A percentile compares a stretch with the other conserved stretches of the same genome.
phyloP scores from a whole-genome alignment of 2,797 vertebrate genomes.

The Acipenser oxyrinchus region DNA sequence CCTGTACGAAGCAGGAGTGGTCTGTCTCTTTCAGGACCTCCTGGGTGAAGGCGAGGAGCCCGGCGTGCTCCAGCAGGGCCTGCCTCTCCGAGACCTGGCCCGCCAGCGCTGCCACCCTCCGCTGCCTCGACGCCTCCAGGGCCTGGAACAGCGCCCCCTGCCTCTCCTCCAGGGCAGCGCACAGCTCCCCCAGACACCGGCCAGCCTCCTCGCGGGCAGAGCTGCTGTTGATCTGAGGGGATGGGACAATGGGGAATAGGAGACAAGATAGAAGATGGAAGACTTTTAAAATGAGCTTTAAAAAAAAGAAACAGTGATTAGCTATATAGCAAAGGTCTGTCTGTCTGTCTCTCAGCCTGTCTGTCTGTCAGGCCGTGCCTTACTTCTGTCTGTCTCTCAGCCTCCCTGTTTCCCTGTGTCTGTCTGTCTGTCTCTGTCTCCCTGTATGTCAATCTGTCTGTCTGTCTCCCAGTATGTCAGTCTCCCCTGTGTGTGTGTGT shows the following conservation, averaged over 20 bases:
- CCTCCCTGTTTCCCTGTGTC: too few relatives aligned
- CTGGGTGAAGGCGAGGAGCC: conserved; percentile 82
- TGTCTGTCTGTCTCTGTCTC: too few relatives aligned
- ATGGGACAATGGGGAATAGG: background rate
- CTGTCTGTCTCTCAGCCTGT: too few relatives aligned
- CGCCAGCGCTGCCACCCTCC: conserved; percentile 62
- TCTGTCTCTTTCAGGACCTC: conserved; percentile 92
- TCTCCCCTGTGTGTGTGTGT: too few relatives aligned
- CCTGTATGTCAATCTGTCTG: too few relatives aligned
- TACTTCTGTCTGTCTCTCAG: too few relatives aligned
- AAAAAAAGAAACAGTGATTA: too few relatives aligned
- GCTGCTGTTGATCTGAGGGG: conserved; percentile 67
- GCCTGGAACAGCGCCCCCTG: conserved; percentile 62
- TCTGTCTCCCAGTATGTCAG: too few relatives aligned
- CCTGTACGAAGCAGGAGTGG: conserved; percentile 87
- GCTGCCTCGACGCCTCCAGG: conserved; percentile 71
- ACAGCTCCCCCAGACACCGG: conserved; percentile 72
- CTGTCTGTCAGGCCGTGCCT: too few relatives aligned
- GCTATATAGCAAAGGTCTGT: too few relatives aligned
- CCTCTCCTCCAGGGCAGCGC: conserved; percentile 71
- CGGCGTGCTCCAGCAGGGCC: conserved; percentile 78
- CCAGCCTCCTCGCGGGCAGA: conserved; percentile 79
- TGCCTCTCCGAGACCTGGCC: conserved; percentile 76
- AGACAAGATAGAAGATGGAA: background rate
- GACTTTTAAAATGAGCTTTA: too few relatives aligned